Percentiles rank a stretch among this genome's conserved stretches.
These are phyloP conservation scores for Cyclophora albipunctata DNA, from an alignment of 2,888 invertebrate genomes.

Conservation along the genomic window DNA sequence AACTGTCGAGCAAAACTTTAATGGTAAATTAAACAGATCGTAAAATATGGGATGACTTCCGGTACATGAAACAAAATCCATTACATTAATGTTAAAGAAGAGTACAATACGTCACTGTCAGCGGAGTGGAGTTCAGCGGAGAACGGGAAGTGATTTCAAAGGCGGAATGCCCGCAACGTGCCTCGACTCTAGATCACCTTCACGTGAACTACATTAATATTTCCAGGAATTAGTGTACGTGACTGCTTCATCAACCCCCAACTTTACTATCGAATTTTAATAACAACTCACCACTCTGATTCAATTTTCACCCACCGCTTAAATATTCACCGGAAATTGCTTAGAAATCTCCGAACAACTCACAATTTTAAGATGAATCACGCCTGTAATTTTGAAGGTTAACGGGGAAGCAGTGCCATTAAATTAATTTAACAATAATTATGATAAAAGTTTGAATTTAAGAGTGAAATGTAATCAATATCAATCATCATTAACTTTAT, in stretches of 20 bases:
- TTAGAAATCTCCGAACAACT: too few relatives aligned
- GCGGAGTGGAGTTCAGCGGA: conserved; percentile 45
- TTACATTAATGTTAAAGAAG: conserved; percentile 70
- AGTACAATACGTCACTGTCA: conserved; percentile 72
- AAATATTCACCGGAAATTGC: too few relatives aligned
- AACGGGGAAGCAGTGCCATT: too few relatives aligned
- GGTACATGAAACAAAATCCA: conserved; percentile 67
- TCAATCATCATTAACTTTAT: too few relatives aligned
- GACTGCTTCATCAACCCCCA: conserved; percentile 36
- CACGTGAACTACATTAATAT: conserved; percentile 61
- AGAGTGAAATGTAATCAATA: too few relatives aligned
- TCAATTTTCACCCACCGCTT: conserved; percentile 5
- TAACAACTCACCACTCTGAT: conserved; percentile 15
- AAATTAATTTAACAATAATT: too few relatives aligned
- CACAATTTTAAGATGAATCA: background rate
- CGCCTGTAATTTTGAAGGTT: too few relatives aligned
- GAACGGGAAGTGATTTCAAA: conserved; percentile 68
- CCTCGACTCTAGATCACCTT: conserved; percentile 47
- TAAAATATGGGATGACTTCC: conserved; percentile 61
- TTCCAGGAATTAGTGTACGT: conserved; percentile 56
- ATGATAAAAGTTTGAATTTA: too few relatives aligned
- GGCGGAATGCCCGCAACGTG: conserved; percentile 67
- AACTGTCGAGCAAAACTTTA: conserved; percentile 19
- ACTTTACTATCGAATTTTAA: conserved; percentile 28
- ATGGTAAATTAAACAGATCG: conserved; percentile 38